A percentile compares a stretch with the other conserved stretches of the same genome.
Evolutionary conservation across 1,140 invertebrate genomes (phyloP).

Genomic region (Drosophila neocordata): DNA sequence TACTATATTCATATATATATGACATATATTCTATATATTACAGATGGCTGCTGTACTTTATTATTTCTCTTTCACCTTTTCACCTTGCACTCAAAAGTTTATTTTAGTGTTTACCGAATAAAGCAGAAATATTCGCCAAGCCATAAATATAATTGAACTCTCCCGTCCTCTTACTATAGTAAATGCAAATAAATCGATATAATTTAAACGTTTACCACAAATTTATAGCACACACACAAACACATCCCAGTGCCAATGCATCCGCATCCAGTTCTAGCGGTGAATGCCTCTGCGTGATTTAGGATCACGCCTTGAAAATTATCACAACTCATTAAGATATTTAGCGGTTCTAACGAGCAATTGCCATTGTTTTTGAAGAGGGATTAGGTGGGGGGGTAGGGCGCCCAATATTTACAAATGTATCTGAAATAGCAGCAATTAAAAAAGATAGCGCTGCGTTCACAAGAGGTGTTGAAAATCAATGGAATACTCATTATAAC

Average conservation of each 20-base stretch:
- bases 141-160: constrained; percentile 52
- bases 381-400: not conserved
- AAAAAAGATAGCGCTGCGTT: constrained; percentile 46
- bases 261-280: constrained; percentile 29
- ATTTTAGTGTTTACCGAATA: constrained; percentile 48
- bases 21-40: not conserved
- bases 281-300: constrained; percentile 45
- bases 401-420: constrained; percentile 64
- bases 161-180: not conserved
- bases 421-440: constrained; percentile 57
- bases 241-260: constrained; percentile 9
- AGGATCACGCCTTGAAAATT: constrained; percentile 33
- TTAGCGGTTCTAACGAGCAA: constrained; percentile 25
- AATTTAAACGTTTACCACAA: constrained; percentile 44
- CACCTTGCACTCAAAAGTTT: constrained; percentile 44
- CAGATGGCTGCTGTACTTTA: constrained; percentile 7
- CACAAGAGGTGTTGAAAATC: constrained; percentile 65
- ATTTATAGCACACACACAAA: constrained; percentile 40
- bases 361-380: not conserved
- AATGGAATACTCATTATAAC: constrained; percentile 75
- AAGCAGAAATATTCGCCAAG: constrained; percentile 47
- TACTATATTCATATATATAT: no score
- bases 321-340: constrained; percentile 74
- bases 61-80: not conserved
- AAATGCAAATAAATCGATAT: constrained; percentile 62